Conservation (phyloP, 2,113 vertebrate genomes). For the Alethe diademata region DNA sequence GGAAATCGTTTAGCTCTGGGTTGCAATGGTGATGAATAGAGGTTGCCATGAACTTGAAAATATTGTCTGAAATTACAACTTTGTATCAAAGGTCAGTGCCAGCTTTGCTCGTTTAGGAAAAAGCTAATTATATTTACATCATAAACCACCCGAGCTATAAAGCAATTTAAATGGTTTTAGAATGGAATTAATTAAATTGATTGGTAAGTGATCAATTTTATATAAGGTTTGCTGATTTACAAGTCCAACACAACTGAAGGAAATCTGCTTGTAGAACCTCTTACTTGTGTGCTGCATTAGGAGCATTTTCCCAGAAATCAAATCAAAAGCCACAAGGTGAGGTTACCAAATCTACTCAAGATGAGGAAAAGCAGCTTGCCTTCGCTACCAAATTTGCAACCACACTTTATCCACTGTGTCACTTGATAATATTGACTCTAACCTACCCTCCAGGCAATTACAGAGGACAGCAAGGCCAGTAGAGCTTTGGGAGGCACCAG, state of each 20-base stretch:
- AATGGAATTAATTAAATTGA: not conserved
- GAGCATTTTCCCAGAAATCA: not conserved
- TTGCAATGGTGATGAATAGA: conserved; percentile 48
- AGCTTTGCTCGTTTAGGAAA: conserved; percentile 30
- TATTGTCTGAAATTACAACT: conserved; percentile 20
- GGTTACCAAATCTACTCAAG: not conserved
- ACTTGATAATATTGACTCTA: not conserved
- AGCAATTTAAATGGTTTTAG: not conserved
- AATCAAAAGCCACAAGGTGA: not conserved
- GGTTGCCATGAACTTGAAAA: conserved; percentile 40
- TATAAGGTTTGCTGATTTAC: not conserved
- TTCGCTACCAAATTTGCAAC: not conserved
- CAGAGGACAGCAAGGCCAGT: not conserved
- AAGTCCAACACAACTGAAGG: not conserved
- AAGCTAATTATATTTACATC: conserved; percentile 52
- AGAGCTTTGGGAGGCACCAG: not conserved
- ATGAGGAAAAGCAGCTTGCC: not conserved
- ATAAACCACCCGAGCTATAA: not conserved
- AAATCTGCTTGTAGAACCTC: not conserved
- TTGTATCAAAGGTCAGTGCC: conserved; percentile 19
- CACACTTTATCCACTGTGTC: not conserved
- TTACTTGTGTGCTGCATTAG: not conserved
- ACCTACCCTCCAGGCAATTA: not conserved
- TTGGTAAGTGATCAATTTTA: not conserved
- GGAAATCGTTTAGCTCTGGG: not conserved